phyloP scores from a whole-genome alignment of 2,797 vertebrate genomes.

The Gephyroberyx darwinii region DNA sequence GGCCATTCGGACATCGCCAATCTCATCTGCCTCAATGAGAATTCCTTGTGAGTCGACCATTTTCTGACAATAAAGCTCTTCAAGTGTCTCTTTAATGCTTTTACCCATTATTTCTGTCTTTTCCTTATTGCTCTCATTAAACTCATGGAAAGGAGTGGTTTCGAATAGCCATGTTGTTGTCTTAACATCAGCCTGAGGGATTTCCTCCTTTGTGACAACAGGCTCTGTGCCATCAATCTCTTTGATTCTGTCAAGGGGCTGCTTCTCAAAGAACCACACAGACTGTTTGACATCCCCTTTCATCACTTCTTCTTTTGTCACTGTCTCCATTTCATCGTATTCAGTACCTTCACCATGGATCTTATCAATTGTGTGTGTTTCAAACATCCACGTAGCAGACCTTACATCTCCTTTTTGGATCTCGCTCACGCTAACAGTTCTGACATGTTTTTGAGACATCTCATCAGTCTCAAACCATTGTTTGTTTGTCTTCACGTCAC shows the following conservation, averaged over 20 bases:
- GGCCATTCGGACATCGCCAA: slow-evolving; percentile 92
- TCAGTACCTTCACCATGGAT: slow-evolving; percentile 83
- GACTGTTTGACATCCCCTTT: slow-evolving; percentile 92
- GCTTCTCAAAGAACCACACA: slow-evolving; percentile 96
- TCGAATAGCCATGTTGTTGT: slow-evolving; percentile 95
- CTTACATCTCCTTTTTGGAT: slow-evolving; percentile 92
- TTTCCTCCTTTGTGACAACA: slow-evolving; percentile 82
- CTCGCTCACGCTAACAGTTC: slow-evolving; percentile 92
- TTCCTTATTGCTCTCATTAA: slow-evolving; percentile 85
- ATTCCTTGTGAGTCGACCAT: slow-evolving; percentile 91
- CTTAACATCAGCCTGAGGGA: slow-evolving; percentile 90
- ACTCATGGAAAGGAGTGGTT: slow-evolving; percentile 87
- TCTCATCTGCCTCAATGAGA: slow-evolving; percentile 91
- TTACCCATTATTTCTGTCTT: slow-evolving; percentile 89
- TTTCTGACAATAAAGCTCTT: slow-evolving; percentile 89
- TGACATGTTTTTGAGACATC: slow-evolving; percentile 79
- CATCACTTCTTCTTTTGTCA: slow-evolving; percentile 89
- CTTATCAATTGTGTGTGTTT: slow-evolving; percentile 89
- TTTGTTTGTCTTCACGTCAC: slow-evolving; percentile 87
- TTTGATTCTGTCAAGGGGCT: slow-evolving; percentile 88
- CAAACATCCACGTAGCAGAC: slow-evolving; percentile 94
- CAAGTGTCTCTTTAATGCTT: slow-evolving; percentile 89
- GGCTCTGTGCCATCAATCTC: slow-evolving; percentile 77
- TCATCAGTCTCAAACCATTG: slow-evolving; percentile 87
- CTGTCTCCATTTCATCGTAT: slow-evolving; percentile 86